Percentiles rank a stretch among this genome's conserved stretches.
These are phyloP conservation scores for Selene dorsalis DNA, from an alignment of 2,797 vertebrate genomes.

Conservation along the genomic window DNA sequence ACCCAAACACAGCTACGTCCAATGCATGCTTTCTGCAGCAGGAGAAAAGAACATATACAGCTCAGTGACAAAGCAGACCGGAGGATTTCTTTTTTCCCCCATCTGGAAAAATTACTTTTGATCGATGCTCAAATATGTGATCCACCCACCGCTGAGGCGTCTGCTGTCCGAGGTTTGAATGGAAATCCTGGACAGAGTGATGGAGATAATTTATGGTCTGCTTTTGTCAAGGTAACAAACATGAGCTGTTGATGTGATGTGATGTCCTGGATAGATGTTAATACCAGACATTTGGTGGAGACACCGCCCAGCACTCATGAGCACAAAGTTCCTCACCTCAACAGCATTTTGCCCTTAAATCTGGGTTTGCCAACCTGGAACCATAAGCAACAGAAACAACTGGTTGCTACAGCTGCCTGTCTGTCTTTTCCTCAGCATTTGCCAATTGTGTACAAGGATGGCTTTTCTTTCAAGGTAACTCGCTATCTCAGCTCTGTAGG, in stretches of 20 bases:
- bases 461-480: constrained; percentile 1
- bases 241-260: constrained; percentile 26
- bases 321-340: constrained; percentile 38
- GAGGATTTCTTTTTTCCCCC: constrained; percentile 1
- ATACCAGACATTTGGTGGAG: constrained; percentile 58
- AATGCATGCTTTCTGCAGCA: constrained; percentile 1
- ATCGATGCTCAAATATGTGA: constrained; percentile 35
- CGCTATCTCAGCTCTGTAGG: constrained; percentile 11
- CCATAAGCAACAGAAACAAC: constrained; percentile 2
- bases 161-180: constrained; percentile 29
- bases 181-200: constrained; percentile 48
- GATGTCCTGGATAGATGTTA: constrained; percentile 45
- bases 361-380: background rate
- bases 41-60: constrained; percentile 1
- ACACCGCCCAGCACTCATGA: constrained; percentile 3
- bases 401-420: background rate
- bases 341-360: constrained; percentile 12
- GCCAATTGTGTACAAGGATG: constrained; percentile 40
- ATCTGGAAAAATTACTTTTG: constrained; percentile 67
- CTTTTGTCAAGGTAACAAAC: constrained; percentile 47
- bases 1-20: constrained; percentile 28
- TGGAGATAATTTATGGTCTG: constrained; percentile 50
- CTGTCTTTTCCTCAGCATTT: constrained; percentile 24
- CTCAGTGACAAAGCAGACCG: background rate
- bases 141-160: constrained; percentile 31